These are phyloP conservation scores for Drosophila niveifrons DNA, from an alignment of 2,888 invertebrate genomes.

Conservation along the genomic window DNA sequence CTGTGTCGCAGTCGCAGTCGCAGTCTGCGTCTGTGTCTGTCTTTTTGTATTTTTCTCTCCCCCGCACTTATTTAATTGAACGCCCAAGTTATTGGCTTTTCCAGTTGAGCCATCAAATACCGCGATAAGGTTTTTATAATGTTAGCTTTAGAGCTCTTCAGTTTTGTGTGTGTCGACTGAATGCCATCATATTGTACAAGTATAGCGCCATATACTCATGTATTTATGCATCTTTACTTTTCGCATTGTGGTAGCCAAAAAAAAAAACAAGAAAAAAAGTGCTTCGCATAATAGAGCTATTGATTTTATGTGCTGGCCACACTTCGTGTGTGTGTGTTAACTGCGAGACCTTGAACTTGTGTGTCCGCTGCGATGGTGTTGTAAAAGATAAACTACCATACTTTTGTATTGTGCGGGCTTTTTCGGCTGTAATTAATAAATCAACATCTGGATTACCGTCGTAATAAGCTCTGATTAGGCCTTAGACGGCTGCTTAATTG, in stretches of 20 bases:
- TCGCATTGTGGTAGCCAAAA: slow-evolving; percentile 5
- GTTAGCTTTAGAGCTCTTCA: slow-evolving; percentile 34
- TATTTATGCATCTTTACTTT: background rate
- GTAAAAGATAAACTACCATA: slow-evolving; percentile 19
- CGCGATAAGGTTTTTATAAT: slow-evolving; percentile 39
- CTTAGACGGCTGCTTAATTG: slow-evolving; percentile 24
- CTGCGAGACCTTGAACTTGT: slow-evolving; percentile 43
- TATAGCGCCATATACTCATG: background rate
- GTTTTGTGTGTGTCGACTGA: slow-evolving; percentile 2
- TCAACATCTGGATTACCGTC: slow-evolving; percentile 29
- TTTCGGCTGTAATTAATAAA: slow-evolving; percentile 47
- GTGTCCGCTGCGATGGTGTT: background rate
- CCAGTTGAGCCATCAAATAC: slow-evolving; percentile 49
- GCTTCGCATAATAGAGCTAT: slow-evolving; percentile 24
- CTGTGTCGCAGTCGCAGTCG: slow-evolving; percentile 9
- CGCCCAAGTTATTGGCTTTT: slow-evolving; percentile 42
- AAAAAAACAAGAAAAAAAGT: background rate
- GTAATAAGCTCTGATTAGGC: slow-evolving; percentile 35
- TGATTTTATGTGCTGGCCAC: slow-evolving; percentile 16
- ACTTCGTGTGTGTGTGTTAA: background rate
- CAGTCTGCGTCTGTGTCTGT: background rate
- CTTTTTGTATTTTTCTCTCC: background rate
- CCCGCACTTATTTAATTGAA: slow-evolving; percentile 28
- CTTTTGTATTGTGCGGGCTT: slow-evolving; percentile 17
- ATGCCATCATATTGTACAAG: background rate